Percentiles rank a stretch among this genome's conserved stretches.
These are phyloP conservation scores for Patagioenas fasciata DNA, from an alignment of 2,113 vertebrate genomes.

Conservation along the genomic window DNA sequence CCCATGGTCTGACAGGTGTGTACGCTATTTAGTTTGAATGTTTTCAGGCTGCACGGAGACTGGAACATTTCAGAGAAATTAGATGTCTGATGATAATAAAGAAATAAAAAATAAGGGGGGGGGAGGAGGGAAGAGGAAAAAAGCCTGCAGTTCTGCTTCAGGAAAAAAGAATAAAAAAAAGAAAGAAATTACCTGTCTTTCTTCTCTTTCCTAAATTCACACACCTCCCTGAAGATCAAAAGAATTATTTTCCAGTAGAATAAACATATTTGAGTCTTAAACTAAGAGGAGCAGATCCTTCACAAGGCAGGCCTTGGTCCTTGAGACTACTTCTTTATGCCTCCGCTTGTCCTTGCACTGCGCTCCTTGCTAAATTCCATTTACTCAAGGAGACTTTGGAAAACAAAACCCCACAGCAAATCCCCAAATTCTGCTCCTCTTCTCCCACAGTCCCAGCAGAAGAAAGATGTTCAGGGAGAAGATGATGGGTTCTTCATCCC, in stretches of 20 bases:
- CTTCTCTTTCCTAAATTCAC: slow-evolving; percentile 32
- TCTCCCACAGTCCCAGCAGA: neutral
- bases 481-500: rapidly evolving
- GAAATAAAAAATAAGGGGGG: neutral
- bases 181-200: slow-evolving; percentile 46
- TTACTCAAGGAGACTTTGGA: neutral
- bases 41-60: slow-evolving; percentile 19
- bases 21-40: neutral
- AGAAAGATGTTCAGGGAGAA: neutral
- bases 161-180: neutral
- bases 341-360: neutral
- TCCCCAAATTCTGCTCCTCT: neutral
- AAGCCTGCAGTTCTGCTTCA: neutral
- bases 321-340: neutral
- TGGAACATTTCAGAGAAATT: slow-evolving; percentile 42
- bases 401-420: neutral
- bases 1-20: slow-evolving; percentile 18
- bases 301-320: neutral
- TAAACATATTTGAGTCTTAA: slow-evolving; percentile 18
- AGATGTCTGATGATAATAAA: slow-evolving; percentile 14
- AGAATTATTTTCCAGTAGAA: slow-evolving; percentile 38
- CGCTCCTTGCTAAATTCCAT: neutral
- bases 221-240: slow-evolving; percentile 65
- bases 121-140: neutral
- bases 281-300: neutral